Evolutionary conservation across 2,113 vertebrate genomes (phyloP).

Genomic region (Hippocampus comes): DNA sequence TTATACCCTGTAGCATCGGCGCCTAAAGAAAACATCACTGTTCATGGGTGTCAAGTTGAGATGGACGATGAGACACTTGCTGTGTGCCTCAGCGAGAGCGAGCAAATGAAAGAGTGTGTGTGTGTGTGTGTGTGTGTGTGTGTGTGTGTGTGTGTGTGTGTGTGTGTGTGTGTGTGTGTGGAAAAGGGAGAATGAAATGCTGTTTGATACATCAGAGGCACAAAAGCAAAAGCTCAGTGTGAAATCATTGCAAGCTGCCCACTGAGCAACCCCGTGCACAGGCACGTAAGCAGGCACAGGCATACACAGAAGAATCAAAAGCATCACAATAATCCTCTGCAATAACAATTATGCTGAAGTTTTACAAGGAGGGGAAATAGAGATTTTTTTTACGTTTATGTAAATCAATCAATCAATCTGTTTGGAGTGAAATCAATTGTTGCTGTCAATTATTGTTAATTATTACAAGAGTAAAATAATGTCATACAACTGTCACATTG

Average conservation of each 20-base stretch:
- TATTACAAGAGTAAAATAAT: background rate
- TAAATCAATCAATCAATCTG: background rate
- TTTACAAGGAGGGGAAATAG: background rate
- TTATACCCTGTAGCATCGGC: background rate
- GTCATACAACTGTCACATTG: background rate
- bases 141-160: background rate
- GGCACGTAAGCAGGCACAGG: background rate
- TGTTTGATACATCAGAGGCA: conserved; percentile 8
- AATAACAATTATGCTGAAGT: background rate
- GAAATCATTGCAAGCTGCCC: conserved; percentile 7
- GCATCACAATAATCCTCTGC: background rate
- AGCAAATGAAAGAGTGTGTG: background rate
- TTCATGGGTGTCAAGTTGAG: conserved; percentile 4
- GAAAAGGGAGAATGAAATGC: background rate
- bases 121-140: background rate
- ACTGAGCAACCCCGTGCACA: background rate
- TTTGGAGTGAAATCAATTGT: background rate
- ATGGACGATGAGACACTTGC: conserved; percentile 5
- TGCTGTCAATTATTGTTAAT: background rate
- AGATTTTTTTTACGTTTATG: background rate
- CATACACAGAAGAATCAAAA: background rate
- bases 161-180: background rate
- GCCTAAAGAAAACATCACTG: conserved; percentile 16
- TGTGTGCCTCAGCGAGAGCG: background rate
- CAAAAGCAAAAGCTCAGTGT: conserved; percentile 7